Base-by-base conservation (phyloP, 2,113 vertebrate species). In the Lycocorax pyrrhopterus region DNA sequence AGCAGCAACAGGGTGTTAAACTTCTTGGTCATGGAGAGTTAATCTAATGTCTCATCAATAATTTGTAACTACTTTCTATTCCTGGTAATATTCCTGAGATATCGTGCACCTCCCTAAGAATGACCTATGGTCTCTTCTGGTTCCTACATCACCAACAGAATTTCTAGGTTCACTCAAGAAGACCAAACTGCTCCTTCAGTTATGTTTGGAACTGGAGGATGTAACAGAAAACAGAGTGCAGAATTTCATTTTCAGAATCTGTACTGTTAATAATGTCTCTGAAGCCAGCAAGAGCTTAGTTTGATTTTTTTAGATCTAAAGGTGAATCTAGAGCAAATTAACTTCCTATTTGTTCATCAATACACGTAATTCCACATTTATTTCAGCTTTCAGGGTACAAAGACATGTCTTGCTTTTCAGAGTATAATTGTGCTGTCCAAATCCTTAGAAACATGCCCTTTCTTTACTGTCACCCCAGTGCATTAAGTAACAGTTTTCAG, bases 401-500 rank as follows among this genome's bases (percentile, higher is more conserved):
- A 77, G 25, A 11, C 21, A 27, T 11, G 19, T 51, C 25, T 76
- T 64, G 41, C 18, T 74, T 86, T 84, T 68, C 49, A 58, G 53
- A 35, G 9, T 23, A 22, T 44, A 72, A 62, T 17, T 62, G 27
- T 69, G 56, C 63, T 52, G 60, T 26, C 32, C 49, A 92, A 52
- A 49, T 52, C 72, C 64, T 94, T 84, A 78, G 44, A 71, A 90
- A 88, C 5, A 6, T 64, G 49, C 8, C 19, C 67, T 89, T 55
- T 56, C 62, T 85, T 75, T 74, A 47, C 63, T 84, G 44, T 81
- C 76, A 84, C 39, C 37, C 39, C 19, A 60, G 71, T 41, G 83
- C 73, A 75, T 52, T 90, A 84, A 96, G 79, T 44, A 78, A 63
- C 29, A 89, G 68, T 68, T 91, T 96, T 88, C 59, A 84, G 47